phyloP scores from a whole-genome alignment of 2,797 vertebrate genomes.

The Clarias laeviceps region DNA sequence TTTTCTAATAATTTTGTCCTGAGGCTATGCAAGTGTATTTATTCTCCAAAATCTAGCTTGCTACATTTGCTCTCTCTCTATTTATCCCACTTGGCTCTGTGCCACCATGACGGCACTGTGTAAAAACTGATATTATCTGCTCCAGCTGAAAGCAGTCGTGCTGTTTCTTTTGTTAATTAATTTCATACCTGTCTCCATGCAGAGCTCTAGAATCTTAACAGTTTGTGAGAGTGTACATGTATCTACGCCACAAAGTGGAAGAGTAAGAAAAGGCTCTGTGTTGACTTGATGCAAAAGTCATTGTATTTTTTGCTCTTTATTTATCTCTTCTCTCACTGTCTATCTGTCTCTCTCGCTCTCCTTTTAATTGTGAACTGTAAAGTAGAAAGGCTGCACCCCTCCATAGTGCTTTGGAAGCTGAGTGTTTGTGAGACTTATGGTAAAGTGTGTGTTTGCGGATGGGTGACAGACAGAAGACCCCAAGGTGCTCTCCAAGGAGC shows the following conservation, averaged over 20 bases:
- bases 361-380: constrained; percentile 98
- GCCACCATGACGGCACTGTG: constrained; percentile 47
- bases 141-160: constrained; percentile 60
- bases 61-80: neutral
- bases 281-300: constrained; percentile 58
- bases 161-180: constrained; percentile 78
- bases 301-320: constrained; percentile 77
- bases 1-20: neutral
- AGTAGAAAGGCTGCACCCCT: constrained; percentile 92
- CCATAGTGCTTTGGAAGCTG: constrained; percentile 89
- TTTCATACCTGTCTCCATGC: constrained; percentile 72
- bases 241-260: constrained; percentile 61
- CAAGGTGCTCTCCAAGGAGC: constrained; percentile 89
- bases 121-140: constrained; percentile 69
- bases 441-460: constrained; percentile 59
- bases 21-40: neutral
- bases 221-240: constrained; percentile 57
- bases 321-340: constrained; percentile 14
- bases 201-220: constrained; percentile 70
- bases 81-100: constrained; percentile 33
- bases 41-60: neutral
- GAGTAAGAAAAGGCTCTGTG: constrained; percentile 54
- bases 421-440: constrained; percentile 87
- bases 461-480: constrained; percentile 93
- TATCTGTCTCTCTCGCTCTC: constrained; percentile 51